phyloP scores from a whole-genome alignment of 2,113 vertebrate species.

The Gasterosteus nipponicus region DNA sequence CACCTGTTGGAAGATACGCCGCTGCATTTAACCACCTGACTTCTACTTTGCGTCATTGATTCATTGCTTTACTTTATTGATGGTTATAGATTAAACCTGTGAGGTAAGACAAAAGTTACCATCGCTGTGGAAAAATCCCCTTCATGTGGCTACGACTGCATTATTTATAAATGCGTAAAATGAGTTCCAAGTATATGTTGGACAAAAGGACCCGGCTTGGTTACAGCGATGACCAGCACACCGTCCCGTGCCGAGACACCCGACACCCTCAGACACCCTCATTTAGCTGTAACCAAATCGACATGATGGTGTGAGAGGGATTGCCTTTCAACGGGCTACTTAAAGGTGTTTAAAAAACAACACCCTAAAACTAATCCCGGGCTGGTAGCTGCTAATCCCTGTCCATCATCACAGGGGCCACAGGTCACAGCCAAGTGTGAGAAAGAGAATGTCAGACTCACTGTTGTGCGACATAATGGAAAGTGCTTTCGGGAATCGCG shows the following conservation, averaged over 20 bases:
- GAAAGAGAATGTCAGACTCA: constrained; percentile 12
- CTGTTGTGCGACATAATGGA: constrained; percentile 49
- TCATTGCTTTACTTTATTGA: too few species aligned
- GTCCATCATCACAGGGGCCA: constrained; percentile 56
- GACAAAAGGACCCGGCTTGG: constrained; percentile 50
- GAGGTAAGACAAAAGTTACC: neutral
- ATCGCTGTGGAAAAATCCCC: constrained; percentile 39
- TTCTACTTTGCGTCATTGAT: neutral
- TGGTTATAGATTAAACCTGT: too few species aligned
- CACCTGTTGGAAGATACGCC: neutral
- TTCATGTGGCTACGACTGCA: constrained; percentile 44
- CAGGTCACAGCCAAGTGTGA: constrained; percentile 38
- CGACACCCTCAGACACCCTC: constrained; percentile 41
- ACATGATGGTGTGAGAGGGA: constrained; percentile 19
- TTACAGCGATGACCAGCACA: constrained; percentile 39
- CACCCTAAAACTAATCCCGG: constrained; percentile 63
- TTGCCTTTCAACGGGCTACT: constrained; percentile 61
- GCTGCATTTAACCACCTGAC: neutral
- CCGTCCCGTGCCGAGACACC: constrained; percentile 8
- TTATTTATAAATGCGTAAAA: constrained; percentile 60
- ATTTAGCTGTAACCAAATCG: constrained; percentile 45
- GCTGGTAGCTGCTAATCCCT: constrained; percentile 71
- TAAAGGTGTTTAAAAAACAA: constrained; percentile 57
- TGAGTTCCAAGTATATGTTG: constrained; percentile 28
- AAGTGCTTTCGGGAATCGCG: constrained; percentile 32